Percentiles rank a stretch among this genome's conserved stretches.
These are phyloP conservation scores for Macaria notata DNA, from an alignment of 2,888 invertebrate genomes.

Conservation along the genomic window DNA sequence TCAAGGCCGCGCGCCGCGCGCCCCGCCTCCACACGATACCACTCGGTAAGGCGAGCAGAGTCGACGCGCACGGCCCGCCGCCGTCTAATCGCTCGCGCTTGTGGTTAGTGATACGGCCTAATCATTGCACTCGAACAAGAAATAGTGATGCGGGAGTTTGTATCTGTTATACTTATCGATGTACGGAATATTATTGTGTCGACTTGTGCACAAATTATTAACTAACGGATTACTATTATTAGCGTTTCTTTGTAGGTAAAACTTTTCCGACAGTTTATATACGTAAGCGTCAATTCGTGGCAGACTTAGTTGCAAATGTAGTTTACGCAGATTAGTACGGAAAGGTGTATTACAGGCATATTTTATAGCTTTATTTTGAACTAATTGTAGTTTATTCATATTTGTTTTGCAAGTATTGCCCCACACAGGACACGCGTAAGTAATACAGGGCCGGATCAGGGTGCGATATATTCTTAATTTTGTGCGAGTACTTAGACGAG, in stretches of 20 bases:
- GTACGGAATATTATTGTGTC: not conserved
- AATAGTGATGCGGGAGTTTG: not conserved
- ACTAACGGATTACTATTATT: not conserved
- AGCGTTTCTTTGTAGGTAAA: not conserved
- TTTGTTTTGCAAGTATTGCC: not conserved
- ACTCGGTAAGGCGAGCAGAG: not conserved
- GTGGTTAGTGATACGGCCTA: not conserved
- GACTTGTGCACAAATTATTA: not conserved
- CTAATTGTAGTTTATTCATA: not conserved
- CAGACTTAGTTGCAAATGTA: not conserved
- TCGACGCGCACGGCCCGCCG: not conserved
- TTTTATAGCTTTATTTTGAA: constrained; percentile 1
- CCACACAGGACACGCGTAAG: constrained; percentile 1
- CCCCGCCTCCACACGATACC: not conserved
- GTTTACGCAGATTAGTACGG: not conserved
- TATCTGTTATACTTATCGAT: not conserved
- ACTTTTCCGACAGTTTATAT: not conserved
- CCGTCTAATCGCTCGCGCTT: not conserved
- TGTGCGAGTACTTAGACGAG: not conserved
- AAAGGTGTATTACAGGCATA: not conserved
- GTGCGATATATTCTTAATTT: not conserved
- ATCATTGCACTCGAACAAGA: not conserved
- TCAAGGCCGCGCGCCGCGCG: not conserved
- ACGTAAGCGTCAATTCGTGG: not conserved
- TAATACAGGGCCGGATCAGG: not conserved